phyloP scores from a whole-genome alignment of 2,888 invertebrate species.

The Mellilla xanthometata region DNA sequence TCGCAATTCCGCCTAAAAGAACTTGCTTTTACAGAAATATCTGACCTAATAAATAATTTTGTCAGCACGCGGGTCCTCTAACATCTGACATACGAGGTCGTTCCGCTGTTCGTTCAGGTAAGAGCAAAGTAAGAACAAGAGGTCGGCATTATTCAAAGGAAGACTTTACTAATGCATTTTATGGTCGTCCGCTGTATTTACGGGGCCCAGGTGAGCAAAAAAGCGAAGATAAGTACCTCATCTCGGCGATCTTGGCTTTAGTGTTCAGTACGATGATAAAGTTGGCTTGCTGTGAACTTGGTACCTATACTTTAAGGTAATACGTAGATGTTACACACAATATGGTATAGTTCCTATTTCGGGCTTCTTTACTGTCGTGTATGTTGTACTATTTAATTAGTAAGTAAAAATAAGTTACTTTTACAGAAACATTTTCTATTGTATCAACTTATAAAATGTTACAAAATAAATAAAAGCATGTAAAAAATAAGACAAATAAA shows the following conservation, averaged over 20 bases:
- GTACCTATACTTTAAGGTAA: no score
- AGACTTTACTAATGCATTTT: slow-evolving; percentile 75
- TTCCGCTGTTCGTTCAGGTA: slow-evolving; percentile 39
- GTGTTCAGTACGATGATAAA: slow-evolving; percentile 28
- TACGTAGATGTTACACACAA: no score
- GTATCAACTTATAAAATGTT: no score
- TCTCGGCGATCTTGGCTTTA: slow-evolving; percentile 55
- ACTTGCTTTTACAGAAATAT: slow-evolving; percentile 3
- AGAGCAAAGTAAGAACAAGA: slow-evolving; percentile 36
- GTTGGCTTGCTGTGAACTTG: slow-evolving; percentile 4
- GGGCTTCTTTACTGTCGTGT: no score
- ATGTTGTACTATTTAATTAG: no score
- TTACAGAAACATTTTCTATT: no score
- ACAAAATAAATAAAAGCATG: no score
- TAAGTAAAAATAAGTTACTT: no score
- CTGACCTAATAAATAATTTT: slow-evolving; percentile 19
- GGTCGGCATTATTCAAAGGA: slow-evolving; percentile 66
- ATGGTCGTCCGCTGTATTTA: slow-evolving; percentile 71
- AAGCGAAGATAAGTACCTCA: slow-evolving; percentile 58
- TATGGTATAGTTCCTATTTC: no score
- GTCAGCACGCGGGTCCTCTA: slow-evolving; percentile 27
- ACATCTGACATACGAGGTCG: slow-evolving; percentile 38
- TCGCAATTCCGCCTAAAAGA: neutral
- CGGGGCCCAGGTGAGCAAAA: slow-evolving; percentile 69
- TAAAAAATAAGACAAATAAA: slow-evolving; percentile 19